Evolutionary conservation across 2,888 invertebrate species (phyloP).

Genomic region (Euplagia quadripunctaria): DNA sequence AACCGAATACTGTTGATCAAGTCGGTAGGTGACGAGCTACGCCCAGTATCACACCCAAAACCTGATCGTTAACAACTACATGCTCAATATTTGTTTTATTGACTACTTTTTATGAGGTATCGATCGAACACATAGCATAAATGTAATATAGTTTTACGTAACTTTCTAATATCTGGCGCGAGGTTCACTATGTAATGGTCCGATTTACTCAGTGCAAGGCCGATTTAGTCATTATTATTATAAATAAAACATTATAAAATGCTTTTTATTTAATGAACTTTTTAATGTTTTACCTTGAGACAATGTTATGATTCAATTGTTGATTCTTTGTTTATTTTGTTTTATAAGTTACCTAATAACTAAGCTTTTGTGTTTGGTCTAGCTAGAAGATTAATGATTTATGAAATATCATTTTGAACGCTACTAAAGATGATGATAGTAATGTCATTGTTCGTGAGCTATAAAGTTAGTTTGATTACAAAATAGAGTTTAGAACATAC

Average conservation of each 20-base stretch:
- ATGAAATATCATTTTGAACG: conserved; percentile 15
- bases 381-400: conserved; percentile 20
- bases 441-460: conserved; percentile 11
- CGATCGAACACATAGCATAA: conserved; percentile 58
- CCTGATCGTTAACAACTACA: conserved; percentile 63
- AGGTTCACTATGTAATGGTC: conserved; percentile 73
- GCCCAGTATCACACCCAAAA: conserved; percentile 56
- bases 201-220: conserved; percentile 74
- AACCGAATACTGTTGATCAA: conserved; percentile 37
- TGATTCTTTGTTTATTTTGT: conserved; percentile 1
- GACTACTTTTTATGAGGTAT: conserved; percentile 69
- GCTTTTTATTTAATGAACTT: conserved; percentile 47
- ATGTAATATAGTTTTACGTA: conserved; percentile 74
- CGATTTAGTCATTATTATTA: conserved; percentile 50
- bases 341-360: background rate
- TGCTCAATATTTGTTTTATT: conserved; percentile 68
- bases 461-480: conserved; percentile 4
- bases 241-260: conserved; percentile 55
- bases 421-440: conserved; percentile 16
- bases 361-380: conserved; percentile 13
- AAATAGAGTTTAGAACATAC: background rate
- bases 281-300: conserved; percentile 42
- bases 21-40: conserved; percentile 19
- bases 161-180: conserved; percentile 69
- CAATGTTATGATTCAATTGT: conserved; percentile 23